Evolutionary conservation across 2,888 invertebrate species (phyloP), one percentile per base, ranked within the genome.

Genomic region (Mellilla xanthometata): DNA sequence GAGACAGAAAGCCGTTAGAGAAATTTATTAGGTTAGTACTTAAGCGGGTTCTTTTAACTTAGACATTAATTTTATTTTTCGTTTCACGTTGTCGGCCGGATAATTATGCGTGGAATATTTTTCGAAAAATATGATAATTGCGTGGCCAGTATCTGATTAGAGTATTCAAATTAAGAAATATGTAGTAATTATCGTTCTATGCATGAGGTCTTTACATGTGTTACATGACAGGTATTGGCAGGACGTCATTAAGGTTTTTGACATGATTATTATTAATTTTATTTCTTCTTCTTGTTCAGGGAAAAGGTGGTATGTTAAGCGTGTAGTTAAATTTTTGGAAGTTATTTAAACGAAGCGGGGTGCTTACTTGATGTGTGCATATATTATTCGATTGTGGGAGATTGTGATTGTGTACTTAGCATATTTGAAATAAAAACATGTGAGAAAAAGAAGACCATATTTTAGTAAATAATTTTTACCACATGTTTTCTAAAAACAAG

Each of bases 11-110:
- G 53, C 45, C 47, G 47, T 57, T 49, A 32, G 9, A 41, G 39
- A 31, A 57, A 60, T 52, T 60, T 58, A 60, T 52, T 48, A 48
- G 56, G 54, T 60, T 52, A 58, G 49, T 58, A 53, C 56, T 52
- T 42, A 58, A 53, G 53, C 58, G 58, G 57, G 42, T 35, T 54
- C 55, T 50, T 54, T 57, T 52, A 39, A 52, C 47, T 54, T 41
- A 41, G 42, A 52, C 53, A 49, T 57, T 58, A 57, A 57, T 57
- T 55, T 49, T 49, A 44, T 42, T 54, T 24, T 52, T 49, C 45
- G 55, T 47, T 34, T 43, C 49, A 38, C 47, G 49, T 51, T 52
- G 48, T 47, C 54, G 46, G 48, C 10, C 29, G 34, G 26, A 45
- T 56, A 58, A 58, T 55, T 54, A 50, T 13, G 51, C 58, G 46